A percentile compares a stretch with the other conserved stretches of the same genome.
phyloP scores from a whole-genome alignment of 64 coral and sea anemone genomes.

The Porites australiensis region DNA sequence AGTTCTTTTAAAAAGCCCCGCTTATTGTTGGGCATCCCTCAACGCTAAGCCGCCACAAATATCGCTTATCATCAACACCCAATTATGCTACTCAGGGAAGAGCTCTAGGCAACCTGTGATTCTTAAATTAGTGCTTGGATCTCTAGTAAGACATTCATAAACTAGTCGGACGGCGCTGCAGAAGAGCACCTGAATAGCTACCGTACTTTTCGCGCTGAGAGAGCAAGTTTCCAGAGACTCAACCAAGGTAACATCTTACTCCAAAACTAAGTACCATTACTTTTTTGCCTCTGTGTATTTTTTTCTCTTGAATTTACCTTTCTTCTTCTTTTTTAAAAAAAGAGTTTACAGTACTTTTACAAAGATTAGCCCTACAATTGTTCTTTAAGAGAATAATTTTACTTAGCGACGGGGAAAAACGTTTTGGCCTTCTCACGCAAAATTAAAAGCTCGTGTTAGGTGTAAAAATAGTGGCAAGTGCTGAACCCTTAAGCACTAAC shows the following conservation, averaged over 20 bases:
- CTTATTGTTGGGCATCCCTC: not conserved
- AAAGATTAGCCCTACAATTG: not conserved
- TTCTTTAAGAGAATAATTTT: too few species aligned
- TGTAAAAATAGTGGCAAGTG: not conserved
- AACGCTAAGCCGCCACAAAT: not conserved
- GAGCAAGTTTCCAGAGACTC: not conserved
- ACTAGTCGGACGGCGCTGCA: not conserved
- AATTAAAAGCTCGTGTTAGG: too few species aligned
- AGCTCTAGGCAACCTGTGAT: not conserved
- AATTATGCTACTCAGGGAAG: not conserved
- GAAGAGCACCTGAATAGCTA: not conserved
- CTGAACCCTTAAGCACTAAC: not conserved
- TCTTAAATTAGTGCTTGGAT: not conserved
- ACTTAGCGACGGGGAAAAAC: too few species aligned
- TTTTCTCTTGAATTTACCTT: not conserved
- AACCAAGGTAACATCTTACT: not conserved
- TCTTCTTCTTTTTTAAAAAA: not conserved
- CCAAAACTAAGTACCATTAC: not conserved
- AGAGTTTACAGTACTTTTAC: not conserved
- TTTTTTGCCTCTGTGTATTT: not conserved
- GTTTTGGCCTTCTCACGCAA: too few species aligned
- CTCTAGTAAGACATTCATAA: not conserved
- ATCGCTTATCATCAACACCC: not conserved
- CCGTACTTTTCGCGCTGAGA: not conserved
- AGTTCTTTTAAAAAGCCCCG: conserved; percentile 21